Evolutionary conservation across 2,113 vertebrate species (phyloP).

Genomic region (Lampris megalopsis): DNA sequence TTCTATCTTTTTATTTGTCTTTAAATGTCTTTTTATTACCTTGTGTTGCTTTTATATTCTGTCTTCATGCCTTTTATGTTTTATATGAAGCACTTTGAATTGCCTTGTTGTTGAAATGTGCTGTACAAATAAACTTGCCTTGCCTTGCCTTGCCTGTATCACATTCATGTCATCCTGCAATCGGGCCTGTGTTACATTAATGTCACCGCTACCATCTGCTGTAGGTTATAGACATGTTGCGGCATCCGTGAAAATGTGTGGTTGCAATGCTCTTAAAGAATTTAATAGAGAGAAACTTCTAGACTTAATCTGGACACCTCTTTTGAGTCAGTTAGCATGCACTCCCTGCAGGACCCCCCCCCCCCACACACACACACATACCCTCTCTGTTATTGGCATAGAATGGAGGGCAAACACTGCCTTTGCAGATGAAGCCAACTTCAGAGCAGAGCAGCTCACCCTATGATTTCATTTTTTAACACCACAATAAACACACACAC

Average conservation of each 20-base stretch:
- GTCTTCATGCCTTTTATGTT: too few species aligned
- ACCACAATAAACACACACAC: slow-evolving; percentile 2
- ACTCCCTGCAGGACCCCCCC: background rate
- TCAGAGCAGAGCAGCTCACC: slow-evolving; percentile 12
- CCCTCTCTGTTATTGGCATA: background rate
- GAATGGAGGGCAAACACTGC: slow-evolving; percentile 5
- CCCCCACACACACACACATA: background rate
- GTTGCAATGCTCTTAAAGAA: slow-evolving; percentile 56
- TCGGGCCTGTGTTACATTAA: slow-evolving; percentile 56
- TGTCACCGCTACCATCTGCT: slow-evolving; percentile 65
- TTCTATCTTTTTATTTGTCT: too few species aligned
- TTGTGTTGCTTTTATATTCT: too few species aligned
- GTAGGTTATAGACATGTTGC: slow-evolving; percentile 51
- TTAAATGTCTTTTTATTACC: too few species aligned
- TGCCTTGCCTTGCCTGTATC: slow-evolving; percentile 1
- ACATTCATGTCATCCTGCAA: slow-evolving; percentile 47
- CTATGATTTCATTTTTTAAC: slow-evolving; percentile 28
- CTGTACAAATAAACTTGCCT: too few species aligned
- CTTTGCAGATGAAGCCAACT: slow-evolving; percentile 21
- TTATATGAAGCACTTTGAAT: too few species aligned
- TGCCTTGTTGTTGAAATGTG: too few species aligned
- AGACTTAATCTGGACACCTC: slow-evolving; percentile 41
- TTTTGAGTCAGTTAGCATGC: slow-evolving; percentile 46
- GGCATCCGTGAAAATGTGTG: slow-evolving; percentile 55
- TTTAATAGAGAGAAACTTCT: slow-evolving; percentile 60